These are phyloP conservation scores for Lerema accius DNA, from an alignment of 1,140 invertebrate genomes.

Conservation along the genomic window DNA sequence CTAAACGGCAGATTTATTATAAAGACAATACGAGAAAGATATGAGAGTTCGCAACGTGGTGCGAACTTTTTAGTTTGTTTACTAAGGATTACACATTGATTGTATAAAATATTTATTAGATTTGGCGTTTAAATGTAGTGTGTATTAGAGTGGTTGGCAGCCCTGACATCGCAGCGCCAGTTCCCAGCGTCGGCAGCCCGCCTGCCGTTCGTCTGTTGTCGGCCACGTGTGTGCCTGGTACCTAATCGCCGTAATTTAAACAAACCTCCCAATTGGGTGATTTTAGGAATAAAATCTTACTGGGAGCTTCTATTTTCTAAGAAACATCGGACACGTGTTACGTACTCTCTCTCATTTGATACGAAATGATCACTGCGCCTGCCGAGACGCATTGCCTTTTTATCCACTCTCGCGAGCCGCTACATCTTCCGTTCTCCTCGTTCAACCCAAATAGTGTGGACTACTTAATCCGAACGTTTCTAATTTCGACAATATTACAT, in stretches of 20 bases:
- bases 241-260: conserved; percentile 73
- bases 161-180: conserved; percentile 28
- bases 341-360: conserved; percentile 25
- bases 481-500: conserved; percentile 44
- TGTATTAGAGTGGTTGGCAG: no score
- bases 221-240: conserved; percentile 59
- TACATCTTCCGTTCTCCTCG: neutral
- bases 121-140: no score
- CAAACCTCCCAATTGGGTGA: conserved; percentile 65
- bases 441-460: conserved; percentile 6
- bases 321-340: conserved; percentile 52
- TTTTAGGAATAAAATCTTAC: conserved; percentile 68
- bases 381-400: no score
- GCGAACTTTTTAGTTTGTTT: no score
- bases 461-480: conserved; percentile 22
- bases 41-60: no score
- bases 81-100: no score
- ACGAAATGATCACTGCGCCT: conserved; percentile 30
- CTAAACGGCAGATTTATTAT: no score
- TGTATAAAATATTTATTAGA: no score
- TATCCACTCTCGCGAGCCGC: conserved; percentile 1
- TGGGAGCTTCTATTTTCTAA: conserved; percentile 61
- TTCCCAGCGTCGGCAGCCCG: conserved; percentile 54
- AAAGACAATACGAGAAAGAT: no score
- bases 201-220: conserved; percentile 66